A percentile compares a stretch with the other conserved stretches of the same genome.
Conservation (phyloP, 2,797 vertebrate genomes). For the Propithecus deckenii region DNA sequence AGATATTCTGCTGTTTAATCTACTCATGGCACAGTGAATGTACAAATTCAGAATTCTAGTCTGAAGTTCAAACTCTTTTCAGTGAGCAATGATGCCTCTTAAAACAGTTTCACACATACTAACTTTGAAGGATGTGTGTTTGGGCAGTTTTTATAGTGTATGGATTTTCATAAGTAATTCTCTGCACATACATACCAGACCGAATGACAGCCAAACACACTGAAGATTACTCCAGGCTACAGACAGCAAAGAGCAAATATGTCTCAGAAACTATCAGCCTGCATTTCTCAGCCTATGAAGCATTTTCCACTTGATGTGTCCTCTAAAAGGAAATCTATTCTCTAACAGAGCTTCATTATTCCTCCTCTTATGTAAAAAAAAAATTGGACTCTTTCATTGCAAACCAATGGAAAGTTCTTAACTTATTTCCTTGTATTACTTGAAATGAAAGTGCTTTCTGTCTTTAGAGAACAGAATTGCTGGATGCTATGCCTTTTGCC, state of each 20-base stretch:
- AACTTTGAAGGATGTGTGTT: neutral
- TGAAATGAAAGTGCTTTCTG: neutral
- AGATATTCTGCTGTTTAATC: neutral
- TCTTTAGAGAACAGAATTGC: slow-evolving; percentile 23
- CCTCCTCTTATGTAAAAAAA: neutral
- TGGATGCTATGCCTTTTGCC: neutral
- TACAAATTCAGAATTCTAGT: neutral
- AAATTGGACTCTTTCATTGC: slow-evolving; percentile 22
- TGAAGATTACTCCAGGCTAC: neutral
- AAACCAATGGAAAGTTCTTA: neutral
- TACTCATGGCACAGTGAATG: neutral
- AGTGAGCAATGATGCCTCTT: neutral
- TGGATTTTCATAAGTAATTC: slow-evolving; percentile 25
- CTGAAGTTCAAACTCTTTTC: neutral
- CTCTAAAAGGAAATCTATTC: slow-evolving; percentile 25
- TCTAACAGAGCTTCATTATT: slow-evolving; percentile 26
- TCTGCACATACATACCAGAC: neutral
- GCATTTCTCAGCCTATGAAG: slow-evolving; percentile 7
- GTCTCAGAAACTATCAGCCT: neutral
- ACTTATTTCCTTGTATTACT: neutral
- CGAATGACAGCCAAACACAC: neutral
- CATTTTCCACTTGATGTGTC: slow-evolving; percentile 31
- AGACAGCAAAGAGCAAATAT: neutral
- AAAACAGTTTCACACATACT: neutral
- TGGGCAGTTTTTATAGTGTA: neutral